Evolutionary conservation across 2,888 invertebrate species (phyloP).

Genomic region (Leptopterna dolabrata): DNA sequence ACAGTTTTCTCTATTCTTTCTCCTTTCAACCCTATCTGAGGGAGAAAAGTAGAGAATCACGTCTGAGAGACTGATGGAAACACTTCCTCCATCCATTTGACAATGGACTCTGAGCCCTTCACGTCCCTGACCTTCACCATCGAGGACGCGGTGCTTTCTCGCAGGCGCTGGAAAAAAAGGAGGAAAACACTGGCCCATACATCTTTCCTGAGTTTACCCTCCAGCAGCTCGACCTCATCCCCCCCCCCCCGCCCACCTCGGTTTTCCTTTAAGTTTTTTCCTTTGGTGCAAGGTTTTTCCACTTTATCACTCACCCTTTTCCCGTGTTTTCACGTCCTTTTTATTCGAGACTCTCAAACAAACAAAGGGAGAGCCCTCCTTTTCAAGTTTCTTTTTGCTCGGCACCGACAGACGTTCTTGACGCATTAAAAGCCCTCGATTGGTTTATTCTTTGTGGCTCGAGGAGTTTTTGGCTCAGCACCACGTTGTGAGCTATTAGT

Average conservation of each 20-base stretch:
- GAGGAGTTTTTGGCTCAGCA: background rate
- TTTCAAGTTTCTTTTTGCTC: slow-evolving; percentile 2
- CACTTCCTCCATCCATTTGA: background rate
- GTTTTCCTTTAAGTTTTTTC: background rate
- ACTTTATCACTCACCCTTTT: background rate
- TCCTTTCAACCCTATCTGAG: background rate
- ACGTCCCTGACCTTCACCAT: background rate
- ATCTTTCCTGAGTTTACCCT: background rate
- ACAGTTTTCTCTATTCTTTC: background rate
- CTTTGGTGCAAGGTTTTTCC: background rate
- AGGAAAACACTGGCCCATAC: background rate
- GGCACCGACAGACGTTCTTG: background rate
- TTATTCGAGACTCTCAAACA: background rate
- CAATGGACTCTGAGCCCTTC: background rate
- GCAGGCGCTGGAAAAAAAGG: background rate
- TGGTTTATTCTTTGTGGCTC: background rate
- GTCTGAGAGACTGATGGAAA: background rate
- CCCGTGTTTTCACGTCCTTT: background rate
- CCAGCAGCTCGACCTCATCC: background rate
- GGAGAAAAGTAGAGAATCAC: background rate
- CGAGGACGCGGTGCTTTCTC: background rate
- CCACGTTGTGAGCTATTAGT: background rate
- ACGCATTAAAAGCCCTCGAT: background rate
- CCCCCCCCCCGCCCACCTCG: background rate
- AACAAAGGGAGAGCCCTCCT: background rate